Evolutionary conservation across 1,140 invertebrate species (phyloP), one percentile per base, ranked within the genome.

Genomic region (Wiebesia pumilae): DNA sequence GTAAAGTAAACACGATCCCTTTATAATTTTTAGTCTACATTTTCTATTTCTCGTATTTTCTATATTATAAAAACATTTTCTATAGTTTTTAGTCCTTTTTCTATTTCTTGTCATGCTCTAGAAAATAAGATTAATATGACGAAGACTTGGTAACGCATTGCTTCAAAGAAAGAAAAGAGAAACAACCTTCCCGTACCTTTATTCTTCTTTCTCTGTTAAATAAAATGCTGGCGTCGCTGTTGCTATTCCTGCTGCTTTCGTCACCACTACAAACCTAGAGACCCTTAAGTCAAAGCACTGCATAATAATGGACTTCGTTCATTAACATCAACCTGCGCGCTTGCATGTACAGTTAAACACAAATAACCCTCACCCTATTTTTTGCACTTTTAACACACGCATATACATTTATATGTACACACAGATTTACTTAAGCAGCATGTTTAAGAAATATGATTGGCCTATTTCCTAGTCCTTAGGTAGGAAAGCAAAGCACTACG

Each of bases 371-470:
- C 4, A 73, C 43, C 27, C 75, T 12, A 16, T 16, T 2, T 54
- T 19, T 12, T 54, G 3, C 19, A 19, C 51, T 16, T 54, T 47
- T 47, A 14, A 16, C 10, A 16, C 30, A 4, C 19, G 27, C 30
- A 10, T 12, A 0, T 9, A 30, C 40, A 51, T 10, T 51, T 35
- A 12, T 43, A 30, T 77, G 30, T 30, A 7, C 4, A 14, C 51
- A 54, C 7, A 54, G 51, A 12, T 54, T 54, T 16, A 16, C 19
- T 54, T 2, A 19, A 30, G 14, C 69, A 38, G 40, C 19, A 58
- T 67, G n/a, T 35, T 81, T 81, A 81, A 33, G 24, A 81, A 81
- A 80, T 80, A 80, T 65, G 33, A 65, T 80, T 33, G 78, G 7
- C 54, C 51, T n/a, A n/a, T n/a, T n/a, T n/a, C n/a, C n/a, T n/a